phyloP scores from a whole-genome alignment of 2,888 invertebrate genomes.

The Tethea ocularis region DNA sequence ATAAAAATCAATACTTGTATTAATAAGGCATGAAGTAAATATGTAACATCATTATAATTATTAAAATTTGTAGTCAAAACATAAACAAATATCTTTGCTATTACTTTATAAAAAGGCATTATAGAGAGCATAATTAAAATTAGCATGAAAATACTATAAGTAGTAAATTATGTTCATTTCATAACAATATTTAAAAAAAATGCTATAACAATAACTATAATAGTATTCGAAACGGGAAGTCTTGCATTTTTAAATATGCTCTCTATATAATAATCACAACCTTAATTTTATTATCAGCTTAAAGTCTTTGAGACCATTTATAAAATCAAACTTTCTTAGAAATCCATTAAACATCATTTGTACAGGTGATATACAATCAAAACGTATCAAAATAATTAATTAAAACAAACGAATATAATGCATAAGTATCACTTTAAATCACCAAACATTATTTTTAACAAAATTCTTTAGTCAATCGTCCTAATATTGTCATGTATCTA shows the following conservation, averaged over 20 bases:
- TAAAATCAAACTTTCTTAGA: background rate
- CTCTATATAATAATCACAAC: slow-evolving; percentile 11
- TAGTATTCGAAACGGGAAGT: too few species aligned
- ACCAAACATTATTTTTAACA: background rate
- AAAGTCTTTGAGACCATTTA: slow-evolving; percentile 27
- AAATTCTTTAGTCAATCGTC: too few species aligned
- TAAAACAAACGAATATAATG: background rate
- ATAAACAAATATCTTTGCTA: background rate
- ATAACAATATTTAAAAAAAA: too few species aligned
- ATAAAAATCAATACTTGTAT: background rate
- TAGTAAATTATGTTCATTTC: too few species aligned
- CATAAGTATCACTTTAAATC: background rate
- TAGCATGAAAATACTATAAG: too few species aligned
- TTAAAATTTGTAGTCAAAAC: background rate
- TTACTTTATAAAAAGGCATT: background rate
- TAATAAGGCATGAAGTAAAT: background rate
- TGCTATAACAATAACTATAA: too few species aligned
- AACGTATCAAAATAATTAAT: background rate
- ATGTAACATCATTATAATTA: background rate
- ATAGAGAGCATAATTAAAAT: background rate
- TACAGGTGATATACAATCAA: background rate
- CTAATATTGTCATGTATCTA: background rate
- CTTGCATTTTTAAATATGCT: background rate
- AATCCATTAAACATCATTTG: background rate
- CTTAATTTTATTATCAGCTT: slow-evolving; percentile 11